Conservation (phyloP, 92 coral and sea anemone genomes). For the Porites rus region DNA sequence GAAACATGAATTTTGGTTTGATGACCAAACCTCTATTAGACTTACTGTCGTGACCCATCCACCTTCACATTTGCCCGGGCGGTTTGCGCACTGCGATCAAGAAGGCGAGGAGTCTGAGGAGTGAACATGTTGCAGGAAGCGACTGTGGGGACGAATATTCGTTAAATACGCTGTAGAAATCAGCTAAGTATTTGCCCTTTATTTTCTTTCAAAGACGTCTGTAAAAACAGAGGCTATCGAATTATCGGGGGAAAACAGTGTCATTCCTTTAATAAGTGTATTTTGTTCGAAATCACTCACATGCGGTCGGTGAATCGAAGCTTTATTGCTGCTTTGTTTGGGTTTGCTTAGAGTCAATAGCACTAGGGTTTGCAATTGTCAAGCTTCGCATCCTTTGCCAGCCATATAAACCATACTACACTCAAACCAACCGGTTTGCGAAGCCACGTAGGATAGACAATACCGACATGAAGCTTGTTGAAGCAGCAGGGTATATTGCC, state of each 20-base stretch:
- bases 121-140: neutral
- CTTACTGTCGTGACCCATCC: neutral
- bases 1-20: neutral
- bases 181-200: too few species aligned
- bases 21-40: neutral
- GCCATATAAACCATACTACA: neutral
- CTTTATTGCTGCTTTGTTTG: neutral
- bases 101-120: too few species aligned
- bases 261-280: too few species aligned
- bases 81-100: neutral
- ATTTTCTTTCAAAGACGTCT: too few species aligned
- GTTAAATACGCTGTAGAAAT: too few species aligned
- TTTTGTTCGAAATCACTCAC: neutral
- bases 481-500: neutral
- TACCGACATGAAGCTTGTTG: neutral
- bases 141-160: neutral
- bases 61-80: neutral
- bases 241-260: too few species aligned
- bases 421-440: too few species aligned
- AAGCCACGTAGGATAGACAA: neutral
- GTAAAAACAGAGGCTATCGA: too few species aligned
- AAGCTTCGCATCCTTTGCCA: neutral
- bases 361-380: neutral
- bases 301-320: neutral
- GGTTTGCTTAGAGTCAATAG: neutral